Evolutionary conservation across 1,140 invertebrate species (phyloP), one percentile per base, ranked within the genome.

Genomic region (Lepidurus apus): DNA sequence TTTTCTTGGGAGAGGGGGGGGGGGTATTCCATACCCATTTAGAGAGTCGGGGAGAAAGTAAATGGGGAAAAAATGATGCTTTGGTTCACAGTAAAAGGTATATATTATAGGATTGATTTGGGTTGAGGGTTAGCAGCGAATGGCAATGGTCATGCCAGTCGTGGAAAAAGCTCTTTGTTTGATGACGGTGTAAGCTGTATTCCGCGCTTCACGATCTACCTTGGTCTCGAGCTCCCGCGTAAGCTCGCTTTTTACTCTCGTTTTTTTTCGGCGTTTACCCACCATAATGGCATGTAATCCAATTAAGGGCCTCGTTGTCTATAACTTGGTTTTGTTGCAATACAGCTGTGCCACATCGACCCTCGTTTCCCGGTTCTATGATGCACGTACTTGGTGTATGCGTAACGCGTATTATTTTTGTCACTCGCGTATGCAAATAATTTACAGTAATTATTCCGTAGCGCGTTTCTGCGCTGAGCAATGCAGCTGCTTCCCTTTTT

Each of bases 31-130:
- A 4, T 34, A 34, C 34, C 34, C 34, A 34, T 34, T 65, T 21
- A 9, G 53, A 65, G 17, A 65, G 53, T 65, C 21, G 53, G 53
- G 8, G 21, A 65, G 53, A 65, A 65, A 65, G 53, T n/a, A 65
- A 65, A 13, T 34, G 34, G 34, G 34, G 4, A 34, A 65, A 21
- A 65, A n/a, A 65, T 65, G 13, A 13, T 65, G 53, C 21, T 65
- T 9, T 65, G 17, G 5, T 34, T 34, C 34, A 34, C 34, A 34
- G 34, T 65, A 65, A n/a, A 21, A 65, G 53, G 21, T 13, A 65
- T 65, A 65, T 65, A 65, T 65, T 65, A 65, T 65, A 65, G 53
- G 53, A 65, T 65, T 65, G 53, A 65, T 65, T 65, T 65, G 53
- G 53, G 53, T 13, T 1, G 13, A n/a, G 53, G 53, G 21, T 65